Evolutionary conservation across 2,797 vertebrate species (phyloP).

Genomic region (Scomberomorus guttatus): DNA sequence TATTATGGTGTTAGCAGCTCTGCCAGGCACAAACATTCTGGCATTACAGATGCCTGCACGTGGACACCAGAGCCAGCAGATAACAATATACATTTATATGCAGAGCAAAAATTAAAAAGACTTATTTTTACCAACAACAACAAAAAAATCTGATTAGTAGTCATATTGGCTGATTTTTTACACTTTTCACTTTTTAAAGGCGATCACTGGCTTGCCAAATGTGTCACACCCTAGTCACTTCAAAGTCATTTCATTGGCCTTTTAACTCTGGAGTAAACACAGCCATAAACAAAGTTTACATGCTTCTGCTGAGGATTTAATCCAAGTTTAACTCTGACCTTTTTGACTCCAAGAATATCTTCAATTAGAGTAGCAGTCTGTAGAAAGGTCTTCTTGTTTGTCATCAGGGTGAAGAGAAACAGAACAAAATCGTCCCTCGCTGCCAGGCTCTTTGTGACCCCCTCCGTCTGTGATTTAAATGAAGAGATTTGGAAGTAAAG

Average conservation of each 20-base stretch:
- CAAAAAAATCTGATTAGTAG: background rate
- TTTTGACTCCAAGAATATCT: conserved; percentile 97
- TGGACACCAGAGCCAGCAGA: background rate
- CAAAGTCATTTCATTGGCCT: background rate
- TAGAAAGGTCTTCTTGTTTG: conserved; percentile 98
- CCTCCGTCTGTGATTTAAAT: conserved; percentile 87
- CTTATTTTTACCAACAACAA: background rate
- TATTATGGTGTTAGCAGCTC: background rate
- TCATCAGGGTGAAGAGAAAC: conserved; percentile 98
- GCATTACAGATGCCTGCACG: background rate
- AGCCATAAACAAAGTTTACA: background rate
- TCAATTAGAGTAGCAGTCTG: conserved; percentile 98
- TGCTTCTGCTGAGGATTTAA: background rate
- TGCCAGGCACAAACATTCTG: background rate
- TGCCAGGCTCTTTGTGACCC: conserved; percentile 95
- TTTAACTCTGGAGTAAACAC: background rate
- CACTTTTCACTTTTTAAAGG: background rate
- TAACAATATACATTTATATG: background rate
- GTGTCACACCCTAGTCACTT: background rate
- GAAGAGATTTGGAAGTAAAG: background rate
- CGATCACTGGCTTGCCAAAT: background rate
- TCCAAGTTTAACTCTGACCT: conserved; percentile 84
- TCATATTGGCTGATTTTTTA: background rate
- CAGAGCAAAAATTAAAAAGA: background rate
- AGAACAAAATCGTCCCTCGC: conserved; percentile 97